Evolutionary conservation across 2,888 invertebrate genomes (phyloP), one percentile per base, ranked within the genome.

Genomic region (Cataglyphis rosenhaueri): DNA sequence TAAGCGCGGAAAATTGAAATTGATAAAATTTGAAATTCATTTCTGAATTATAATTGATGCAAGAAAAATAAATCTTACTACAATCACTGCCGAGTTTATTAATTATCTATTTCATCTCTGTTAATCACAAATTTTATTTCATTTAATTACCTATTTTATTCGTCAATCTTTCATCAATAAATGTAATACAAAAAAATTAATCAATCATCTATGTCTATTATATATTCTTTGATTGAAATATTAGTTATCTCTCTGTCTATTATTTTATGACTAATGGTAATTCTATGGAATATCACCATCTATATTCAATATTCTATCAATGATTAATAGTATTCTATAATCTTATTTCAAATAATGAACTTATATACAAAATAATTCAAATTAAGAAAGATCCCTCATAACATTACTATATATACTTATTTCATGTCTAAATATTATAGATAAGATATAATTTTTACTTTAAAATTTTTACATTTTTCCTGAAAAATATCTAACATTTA

Each of bases 401-500:
- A 1, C 10, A 70, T 52, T 70, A 48, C n/a, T 32, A 35, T 52
- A 52, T 68, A 52, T 6, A 32, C 35, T 9, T 55, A 35, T 57
- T 21, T 55, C 32, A 35, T 70, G 21, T 32, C 35, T 70, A 52
- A 52, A 18, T 65, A 64, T 35, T 41, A 12, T 3, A 44, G 35
- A 35, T 35, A 35, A 35, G 6, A 15, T 62, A 61, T 32, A 73
- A 62, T 15, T 59, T 29, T 59, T 73, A 25, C 25, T 68, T 32
- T 68, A n/a, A 9, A 29, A 41, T 35, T 35, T 9, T 59, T 71
- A 25, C 38, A 25, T 5, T 25, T 38, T 64, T 75, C 52, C 64
- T 64, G 8, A 74, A 75, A 75, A 75, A 75, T 75, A 75, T 65
- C 48, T 35, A 65, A 32, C 29, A 74, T 74, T 75, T 75, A 75